phyloP scores from a whole-genome alignment of 1,140 invertebrate genomes.

The Atopsyche davidsoni region DNA sequence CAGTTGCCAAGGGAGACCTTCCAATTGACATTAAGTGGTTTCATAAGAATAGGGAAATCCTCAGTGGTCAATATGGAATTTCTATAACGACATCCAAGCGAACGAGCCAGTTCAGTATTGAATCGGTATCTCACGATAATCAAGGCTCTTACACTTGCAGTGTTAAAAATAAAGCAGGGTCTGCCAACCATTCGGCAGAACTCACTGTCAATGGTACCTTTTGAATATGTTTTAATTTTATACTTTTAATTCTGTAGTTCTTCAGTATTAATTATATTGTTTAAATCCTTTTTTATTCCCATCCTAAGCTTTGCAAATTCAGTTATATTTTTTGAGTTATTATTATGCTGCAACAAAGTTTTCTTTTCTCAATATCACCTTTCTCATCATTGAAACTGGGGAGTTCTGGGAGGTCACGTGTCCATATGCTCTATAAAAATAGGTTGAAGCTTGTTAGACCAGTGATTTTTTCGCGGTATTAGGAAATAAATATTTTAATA shows the following conservation, averaged over 20 bases:
- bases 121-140: conserved; percentile 53
- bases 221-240: neutral
- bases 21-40: conserved; percentile 59
- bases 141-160: conserved; percentile 68
- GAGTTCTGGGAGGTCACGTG: no score
- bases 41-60: conserved; percentile 38
- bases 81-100: conserved; percentile 48
- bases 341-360: no score
- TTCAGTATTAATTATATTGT: neutral
- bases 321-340: conserved; percentile 17
- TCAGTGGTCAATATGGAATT: conserved; percentile 42
- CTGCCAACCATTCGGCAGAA: conserved; percentile 51
- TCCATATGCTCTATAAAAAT: no score
- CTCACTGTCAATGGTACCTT: conserved; percentile 60
- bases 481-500: neutral
- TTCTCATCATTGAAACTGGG: no score
- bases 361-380: no score
- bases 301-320: conserved; percentile 1
- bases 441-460: no score
- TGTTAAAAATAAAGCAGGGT: conserved; percentile 61
- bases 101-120: conserved; percentile 55
- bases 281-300: conserved; percentile 14
- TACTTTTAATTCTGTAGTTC: no score
- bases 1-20: conserved; percentile 61
- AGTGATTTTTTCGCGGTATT: no score